Conservation (phyloP, 2,888 invertebrate genomes). For the Laspeyria flexula region DNA sequence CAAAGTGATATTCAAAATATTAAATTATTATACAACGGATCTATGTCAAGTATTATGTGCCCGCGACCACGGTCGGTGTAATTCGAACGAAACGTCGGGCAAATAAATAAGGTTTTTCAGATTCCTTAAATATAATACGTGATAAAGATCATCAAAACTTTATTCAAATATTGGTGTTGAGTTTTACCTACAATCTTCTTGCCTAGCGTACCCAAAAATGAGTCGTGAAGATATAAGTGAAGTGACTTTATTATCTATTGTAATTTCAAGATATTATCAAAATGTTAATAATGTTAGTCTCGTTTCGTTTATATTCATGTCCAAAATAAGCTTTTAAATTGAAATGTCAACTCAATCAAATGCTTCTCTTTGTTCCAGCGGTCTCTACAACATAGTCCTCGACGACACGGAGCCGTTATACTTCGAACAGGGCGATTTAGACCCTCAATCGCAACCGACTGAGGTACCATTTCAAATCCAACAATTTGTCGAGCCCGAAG, state of each 20-base stretch:
- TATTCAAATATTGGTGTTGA: too few relatives aligned
- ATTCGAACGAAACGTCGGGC: too few relatives aligned
- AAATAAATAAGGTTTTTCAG: too few relatives aligned
- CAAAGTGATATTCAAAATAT: too few relatives aligned
- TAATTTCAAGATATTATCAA: constrained; percentile 62
- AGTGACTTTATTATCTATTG: constrained; percentile 57
- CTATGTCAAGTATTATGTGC: too few relatives aligned
- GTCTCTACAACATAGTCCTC: constrained; percentile 77
- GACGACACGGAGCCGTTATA: constrained; percentile 73
- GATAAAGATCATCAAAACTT: too few relatives aligned
- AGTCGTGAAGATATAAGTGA: constrained; percentile 57
- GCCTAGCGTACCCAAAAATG: constrained; percentile 35
- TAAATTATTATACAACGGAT: too few relatives aligned
- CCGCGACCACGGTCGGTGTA: too few relatives aligned
- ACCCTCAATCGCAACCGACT: constrained; percentile 71
- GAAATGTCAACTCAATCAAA: too few relatives aligned
- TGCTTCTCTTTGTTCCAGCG: constrained; percentile 59
- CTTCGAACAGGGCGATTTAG: constrained; percentile 74
- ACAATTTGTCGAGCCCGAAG: constrained; percentile 49
- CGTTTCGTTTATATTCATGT: background rate
- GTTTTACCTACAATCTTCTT: too few relatives aligned
- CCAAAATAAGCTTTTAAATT: too few relatives aligned
- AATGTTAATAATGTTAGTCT: constrained; percentile 58
- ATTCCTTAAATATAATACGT: too few relatives aligned
- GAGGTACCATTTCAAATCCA: constrained; percentile 68